A percentile compares a stretch with the other conserved stretches of the same genome.
These are phyloP conservation scores for Lepisosteus osseus DNA, from an alignment of 2,113 vertebrate species.

Conservation along the genomic window DNA sequence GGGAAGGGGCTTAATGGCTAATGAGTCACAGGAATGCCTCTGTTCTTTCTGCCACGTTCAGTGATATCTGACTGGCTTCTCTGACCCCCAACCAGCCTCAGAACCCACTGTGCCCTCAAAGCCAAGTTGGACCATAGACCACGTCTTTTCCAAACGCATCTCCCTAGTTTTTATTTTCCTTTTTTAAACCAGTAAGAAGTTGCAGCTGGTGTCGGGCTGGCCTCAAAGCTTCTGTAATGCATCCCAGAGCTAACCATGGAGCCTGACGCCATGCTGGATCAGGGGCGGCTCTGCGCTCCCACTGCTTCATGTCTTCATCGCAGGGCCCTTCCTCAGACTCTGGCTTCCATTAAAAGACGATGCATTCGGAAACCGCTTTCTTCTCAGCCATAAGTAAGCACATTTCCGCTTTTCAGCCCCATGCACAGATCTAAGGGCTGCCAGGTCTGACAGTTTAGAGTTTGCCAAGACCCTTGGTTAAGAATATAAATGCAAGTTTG, in stretches of 20 bases:
- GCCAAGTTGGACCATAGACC: conserved; percentile 1
- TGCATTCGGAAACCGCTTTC: not conserved
- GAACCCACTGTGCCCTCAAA: conserved; percentile 16
- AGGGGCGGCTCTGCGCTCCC: not conserved
- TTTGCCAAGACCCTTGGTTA: too few relatives aligned
- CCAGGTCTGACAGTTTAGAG: not conserved
- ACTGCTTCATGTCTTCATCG: not conserved
- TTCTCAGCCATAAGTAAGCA: not conserved
- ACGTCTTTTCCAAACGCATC: conserved; percentile 2
- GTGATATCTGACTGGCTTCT: not conserved
- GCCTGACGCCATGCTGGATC: not conserved
- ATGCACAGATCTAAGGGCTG: not conserved
- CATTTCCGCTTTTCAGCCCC: not conserved
- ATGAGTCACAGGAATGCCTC: conserved; percentile 12
- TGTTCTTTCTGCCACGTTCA: conserved; percentile 1
- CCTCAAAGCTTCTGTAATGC: conserved; percentile 9
- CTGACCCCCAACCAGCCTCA: conserved; percentile 6
- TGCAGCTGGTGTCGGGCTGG: conserved; percentile 14
- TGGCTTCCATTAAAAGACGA: conserved; percentile 4
- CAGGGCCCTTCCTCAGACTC: conserved; percentile 4
- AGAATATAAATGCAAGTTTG: too few relatives aligned
- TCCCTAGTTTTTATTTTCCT: conserved; percentile 6
- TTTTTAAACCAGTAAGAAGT: conserved; percentile 21
- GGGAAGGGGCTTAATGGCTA: not conserved
- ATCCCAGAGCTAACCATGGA: conserved; percentile 15